Base-by-base conservation (phyloP, 1,140 invertebrate genomes). In the Bombus balteatus region DNA sequence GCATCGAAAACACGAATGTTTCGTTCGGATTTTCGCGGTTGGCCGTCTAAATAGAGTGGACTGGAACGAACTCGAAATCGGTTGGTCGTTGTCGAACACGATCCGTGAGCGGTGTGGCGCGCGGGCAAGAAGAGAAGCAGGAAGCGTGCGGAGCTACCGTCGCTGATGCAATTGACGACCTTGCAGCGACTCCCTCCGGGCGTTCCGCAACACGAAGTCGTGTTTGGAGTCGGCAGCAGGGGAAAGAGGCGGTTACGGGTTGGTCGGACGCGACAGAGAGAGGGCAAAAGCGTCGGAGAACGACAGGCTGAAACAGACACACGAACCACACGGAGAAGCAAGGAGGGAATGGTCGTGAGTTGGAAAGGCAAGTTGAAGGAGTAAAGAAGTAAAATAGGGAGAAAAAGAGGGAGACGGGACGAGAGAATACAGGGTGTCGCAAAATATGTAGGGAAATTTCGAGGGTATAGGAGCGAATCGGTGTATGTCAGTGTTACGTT, bases 161-260 rank as follows among this genome's bases (percentile, higher is more conserved):
- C 59, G 71, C 43, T 86, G 84, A 86, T 86, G 79, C 84, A 86
- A 86, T 86, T 75, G 84, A 81, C 79, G 84, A 82, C 79, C 84
- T 86, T 86, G 84, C 71, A 74, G 79, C 79, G 34, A 75, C 62
- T 82, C 84, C 84, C 72, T 86, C 72, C 79, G 84, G 77, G 77
- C 68, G 79, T 81, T 83, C 72, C 71, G 53, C 79, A 53, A 82
- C 84, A n/a, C 79, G 37, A 81, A 68, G 59, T 68, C 62, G 79
- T 73, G 84, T 70, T 53, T 28, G 28, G 43, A 77, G 73, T 77
- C 41, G 18, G 41, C 72, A 32, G 73, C n/a, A 39, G 34, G 73
- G n/a, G n/a, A 34, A 68, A 18, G 74, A 77, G 81, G 47, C 34
- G 37, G 65, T 18, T 43, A 43, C 32, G 57, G 72, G 62, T 66